phyloP scores from a whole-genome alignment of 2,113 vertebrate species.

The Scolopax mira region DNA sequence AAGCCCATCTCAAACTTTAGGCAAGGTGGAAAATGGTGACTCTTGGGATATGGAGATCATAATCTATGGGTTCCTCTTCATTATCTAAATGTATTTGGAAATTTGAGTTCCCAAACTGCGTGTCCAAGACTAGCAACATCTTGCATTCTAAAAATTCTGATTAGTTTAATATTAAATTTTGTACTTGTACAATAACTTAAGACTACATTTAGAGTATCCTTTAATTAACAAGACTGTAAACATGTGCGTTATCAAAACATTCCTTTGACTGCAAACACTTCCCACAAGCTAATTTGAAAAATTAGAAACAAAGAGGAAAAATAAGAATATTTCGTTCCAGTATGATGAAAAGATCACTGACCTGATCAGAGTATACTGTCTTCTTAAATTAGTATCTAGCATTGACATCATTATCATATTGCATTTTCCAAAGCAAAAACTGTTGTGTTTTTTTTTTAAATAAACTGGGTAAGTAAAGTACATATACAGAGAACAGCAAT shows the following conservation, averaged over 20 bases:
- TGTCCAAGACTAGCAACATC: background rate
- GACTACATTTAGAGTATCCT: background rate
- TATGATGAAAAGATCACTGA: constrained; percentile 6
- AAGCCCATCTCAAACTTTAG: background rate
- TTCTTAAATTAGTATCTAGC: background rate
- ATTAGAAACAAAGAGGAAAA: background rate
- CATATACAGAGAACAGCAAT: background rate
- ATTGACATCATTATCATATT: background rate
- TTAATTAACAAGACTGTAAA: background rate
- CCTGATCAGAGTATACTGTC: background rate
- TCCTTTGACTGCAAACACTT: background rate
- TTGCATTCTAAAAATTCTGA: background rate
- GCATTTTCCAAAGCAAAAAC: too few relatives aligned
- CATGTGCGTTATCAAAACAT: background rate
- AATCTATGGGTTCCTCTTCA: background rate
- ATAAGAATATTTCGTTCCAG: background rate
- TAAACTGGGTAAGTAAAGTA: background rate
- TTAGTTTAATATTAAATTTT: background rate
- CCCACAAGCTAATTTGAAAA: background rate
- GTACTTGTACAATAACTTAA: background rate
- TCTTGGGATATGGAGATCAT: background rate
- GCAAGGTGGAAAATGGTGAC: background rate
- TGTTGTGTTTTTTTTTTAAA: too few relatives aligned
- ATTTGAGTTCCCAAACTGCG: background rate
- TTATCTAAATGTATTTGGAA: background rate